Percentiles rank a stretch among this genome's conserved stretches.
Evolutionary conservation across 1,140 invertebrate species (phyloP).

Genomic region (Sweltsa coloradensis): DNA sequence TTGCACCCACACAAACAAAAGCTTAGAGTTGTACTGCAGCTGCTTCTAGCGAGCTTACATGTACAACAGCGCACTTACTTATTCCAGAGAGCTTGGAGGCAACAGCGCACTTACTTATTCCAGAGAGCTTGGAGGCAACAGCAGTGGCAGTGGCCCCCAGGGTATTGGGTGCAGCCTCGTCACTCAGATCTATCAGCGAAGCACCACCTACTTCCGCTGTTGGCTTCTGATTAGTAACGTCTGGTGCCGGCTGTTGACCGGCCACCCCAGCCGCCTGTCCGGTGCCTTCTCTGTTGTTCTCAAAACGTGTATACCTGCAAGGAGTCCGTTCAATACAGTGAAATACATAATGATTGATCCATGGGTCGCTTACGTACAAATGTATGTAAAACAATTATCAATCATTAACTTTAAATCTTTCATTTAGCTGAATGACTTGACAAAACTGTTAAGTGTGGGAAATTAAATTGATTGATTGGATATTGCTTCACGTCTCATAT

Average conservation of each 20-base stretch:
- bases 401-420: not conserved
- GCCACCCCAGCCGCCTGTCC: not conserved
- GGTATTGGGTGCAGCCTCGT: conserved; percentile 23
- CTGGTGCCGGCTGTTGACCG: not conserved
- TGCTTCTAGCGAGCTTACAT: not conserved
- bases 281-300: conserved; percentile 47
- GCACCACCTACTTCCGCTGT: conserved; percentile 24
- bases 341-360: too few relatives aligned
- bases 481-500: too few relatives aligned
- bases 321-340: too few relatives aligned
- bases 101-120: conserved; percentile 22
- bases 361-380: too few relatives aligned
- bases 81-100: conserved; percentile 21
- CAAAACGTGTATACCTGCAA: conserved; percentile 53
- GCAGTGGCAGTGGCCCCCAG: conserved; percentile 3
- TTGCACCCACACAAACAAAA: too few relatives aligned
- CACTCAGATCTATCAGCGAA: conserved; percentile 57
- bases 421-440: too few relatives aligned
- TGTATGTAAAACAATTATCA: not conserved
- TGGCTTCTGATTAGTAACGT: not conserved
- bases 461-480: too few relatives aligned
- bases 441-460: too few relatives aligned
- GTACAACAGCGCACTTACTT: conserved; percentile 20
- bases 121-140: conserved; percentile 17
- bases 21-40: too few relatives aligned